phyloP scores from a whole-genome alignment of 2,888 invertebrate genomes.

The Cylindroiulus punctatus region DNA sequence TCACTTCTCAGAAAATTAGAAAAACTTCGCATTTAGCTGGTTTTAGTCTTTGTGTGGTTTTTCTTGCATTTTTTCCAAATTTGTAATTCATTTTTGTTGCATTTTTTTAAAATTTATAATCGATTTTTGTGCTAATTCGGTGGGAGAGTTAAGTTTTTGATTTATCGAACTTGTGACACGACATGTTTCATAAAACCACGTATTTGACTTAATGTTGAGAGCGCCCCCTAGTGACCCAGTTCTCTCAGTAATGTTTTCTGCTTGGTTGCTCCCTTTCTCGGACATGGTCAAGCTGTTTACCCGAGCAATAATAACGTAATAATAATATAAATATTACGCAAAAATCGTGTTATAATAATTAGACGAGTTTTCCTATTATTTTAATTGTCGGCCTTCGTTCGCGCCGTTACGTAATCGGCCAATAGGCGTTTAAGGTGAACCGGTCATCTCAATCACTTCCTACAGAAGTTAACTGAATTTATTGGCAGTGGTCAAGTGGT shows the following conservation, averaged over 20 bases:
- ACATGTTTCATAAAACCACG: too few relatives aligned
- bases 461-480: neutral
- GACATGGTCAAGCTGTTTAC: constrained; percentile 32
- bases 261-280: neutral
- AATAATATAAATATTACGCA: constrained; percentile 32
- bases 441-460: constrained; percentile 22
- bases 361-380: constrained; percentile 19
- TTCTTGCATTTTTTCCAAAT: too few relatives aligned
- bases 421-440: constrained; percentile 27
- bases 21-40: too few relatives aligned
- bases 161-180: too few relatives aligned
- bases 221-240: constrained; percentile 25
- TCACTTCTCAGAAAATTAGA: too few relatives aligned
- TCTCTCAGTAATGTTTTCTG: neutral
- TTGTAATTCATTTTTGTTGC: too few relatives aligned
- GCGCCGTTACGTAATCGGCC: neutral
- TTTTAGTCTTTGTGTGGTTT: too few relatives aligned
- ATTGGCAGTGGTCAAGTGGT: neutral
- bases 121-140: too few relatives aligned
- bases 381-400: neutral
- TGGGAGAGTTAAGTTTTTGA: too few relatives aligned
- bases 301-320: neutral
- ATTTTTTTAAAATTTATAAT: too few relatives aligned
- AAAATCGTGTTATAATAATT: constrained; percentile 25
- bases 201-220: neutral